Evolutionary conservation across 2,113 vertebrate species (phyloP).

Genomic region (Callorhinus ursinus): DNA sequence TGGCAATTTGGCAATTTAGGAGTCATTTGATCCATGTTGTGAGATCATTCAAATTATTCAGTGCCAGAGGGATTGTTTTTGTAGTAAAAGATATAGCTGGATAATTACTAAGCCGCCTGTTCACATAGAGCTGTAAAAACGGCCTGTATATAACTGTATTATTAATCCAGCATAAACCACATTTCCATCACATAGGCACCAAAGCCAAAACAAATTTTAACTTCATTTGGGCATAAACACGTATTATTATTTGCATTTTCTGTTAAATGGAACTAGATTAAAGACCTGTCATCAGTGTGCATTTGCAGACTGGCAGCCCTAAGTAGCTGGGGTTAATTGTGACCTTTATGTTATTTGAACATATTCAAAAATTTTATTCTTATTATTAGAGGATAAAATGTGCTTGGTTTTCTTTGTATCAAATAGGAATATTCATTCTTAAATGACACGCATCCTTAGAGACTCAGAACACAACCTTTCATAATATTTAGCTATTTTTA

Average conservation of each 20-base stretch:
- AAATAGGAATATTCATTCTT: slow-evolving; percentile 81
- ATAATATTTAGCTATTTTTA: slow-evolving; percentile 86
- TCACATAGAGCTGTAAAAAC: slow-evolving; percentile 26
- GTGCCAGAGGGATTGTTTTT: slow-evolving; percentile 5
- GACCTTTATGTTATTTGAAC: slow-evolving; percentile 87
- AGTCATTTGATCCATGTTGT: slow-evolving; percentile 48
- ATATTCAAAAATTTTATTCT: slow-evolving; percentile 82
- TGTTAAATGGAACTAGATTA: slow-evolving; percentile 79
- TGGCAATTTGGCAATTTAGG: slow-evolving; percentile 44
- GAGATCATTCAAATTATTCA: slow-evolving; percentile 43
- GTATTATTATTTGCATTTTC: slow-evolving; percentile 74
- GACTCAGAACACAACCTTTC: slow-evolving; percentile 84
- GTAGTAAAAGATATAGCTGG: slow-evolving; percentile 5
- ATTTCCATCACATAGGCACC: background rate
- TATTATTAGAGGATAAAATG: slow-evolving; percentile 80
- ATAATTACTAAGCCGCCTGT: background rate
- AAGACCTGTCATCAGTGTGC: slow-evolving; percentile 79
- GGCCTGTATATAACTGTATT: background rate
- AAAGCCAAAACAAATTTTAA: slow-evolving; percentile 44
- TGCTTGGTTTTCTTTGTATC: slow-evolving; percentile 82
- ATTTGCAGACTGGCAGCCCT: slow-evolving; percentile 75
- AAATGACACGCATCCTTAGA: slow-evolving; percentile 83
- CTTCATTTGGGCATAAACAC: background rate
- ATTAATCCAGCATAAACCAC: background rate
- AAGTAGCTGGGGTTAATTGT: slow-evolving; percentile 82